A percentile compares a stretch with the other conserved stretches of the same genome.
Evolutionary conservation across 2,113 vertebrate genomes (phyloP).

Genomic region (Phrynosoma platyrhinos): DNA sequence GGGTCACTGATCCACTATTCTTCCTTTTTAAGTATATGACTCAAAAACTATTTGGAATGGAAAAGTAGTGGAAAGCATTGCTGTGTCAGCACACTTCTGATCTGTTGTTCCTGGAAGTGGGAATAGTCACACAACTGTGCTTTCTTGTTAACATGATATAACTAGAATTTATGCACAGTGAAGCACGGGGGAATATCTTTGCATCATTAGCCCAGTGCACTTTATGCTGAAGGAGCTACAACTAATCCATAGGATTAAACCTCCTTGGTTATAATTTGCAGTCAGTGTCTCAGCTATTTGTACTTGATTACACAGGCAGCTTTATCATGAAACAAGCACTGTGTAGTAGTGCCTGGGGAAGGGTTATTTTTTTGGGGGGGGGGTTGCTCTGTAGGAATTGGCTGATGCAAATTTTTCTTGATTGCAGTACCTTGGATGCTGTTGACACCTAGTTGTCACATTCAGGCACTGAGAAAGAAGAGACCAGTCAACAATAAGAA

Average conservation of each 20-base stretch:
- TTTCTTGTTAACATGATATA: slow-evolving; percentile 8
- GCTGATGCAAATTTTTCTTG: not conserved
- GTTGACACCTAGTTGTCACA: not conserved
- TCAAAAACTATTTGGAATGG: not conserved
- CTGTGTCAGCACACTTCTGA: not conserved
- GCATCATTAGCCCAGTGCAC: slow-evolving; percentile 1
- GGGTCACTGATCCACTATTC: not conserved
- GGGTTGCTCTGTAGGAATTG: not conserved
- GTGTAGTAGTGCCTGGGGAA: not conserved
- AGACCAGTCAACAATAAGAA: not conserved
- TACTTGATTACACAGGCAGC: slow-evolving; percentile 24
- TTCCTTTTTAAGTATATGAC: not conserved
- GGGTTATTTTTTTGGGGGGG: not conserved
- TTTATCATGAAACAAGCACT: not conserved
- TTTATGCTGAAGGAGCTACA: slow-evolving; percentile 5
- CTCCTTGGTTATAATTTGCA: slow-evolving; percentile 12
- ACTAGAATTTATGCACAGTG: not conserved
- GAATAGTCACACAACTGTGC: slow-evolving; percentile 1
- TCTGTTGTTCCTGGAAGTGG: not conserved
- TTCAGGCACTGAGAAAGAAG: not conserved
- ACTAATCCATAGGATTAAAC: slow-evolving; percentile 26
- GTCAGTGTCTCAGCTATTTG: not conserved
- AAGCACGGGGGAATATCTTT: not conserved
- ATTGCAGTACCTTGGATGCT: not conserved
- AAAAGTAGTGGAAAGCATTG: not conserved